Evolutionary conservation across 2,888 invertebrate species (phyloP).

Genomic region (Tanytarsus gracilentus): DNA sequence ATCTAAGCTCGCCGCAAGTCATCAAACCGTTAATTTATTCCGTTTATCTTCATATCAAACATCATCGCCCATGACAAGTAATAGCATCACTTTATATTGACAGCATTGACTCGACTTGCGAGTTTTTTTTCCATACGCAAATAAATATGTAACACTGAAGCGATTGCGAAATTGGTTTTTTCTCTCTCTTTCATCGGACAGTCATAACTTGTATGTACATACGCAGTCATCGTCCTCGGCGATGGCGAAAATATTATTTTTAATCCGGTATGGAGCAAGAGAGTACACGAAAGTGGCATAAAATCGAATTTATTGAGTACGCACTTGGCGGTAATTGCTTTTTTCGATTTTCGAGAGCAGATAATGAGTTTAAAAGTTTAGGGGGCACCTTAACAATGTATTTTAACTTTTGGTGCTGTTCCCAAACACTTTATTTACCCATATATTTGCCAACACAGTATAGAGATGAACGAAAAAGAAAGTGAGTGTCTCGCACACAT

Average conservation of each 20-base stretch:
- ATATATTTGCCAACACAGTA: no score
- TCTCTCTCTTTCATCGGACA: neutral
- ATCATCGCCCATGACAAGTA: no score
- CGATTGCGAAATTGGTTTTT: constrained; percentile 18
- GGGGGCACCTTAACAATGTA: no score
- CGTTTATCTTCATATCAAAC: no score
- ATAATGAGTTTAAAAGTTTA: no score
- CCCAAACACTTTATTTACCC: no score
- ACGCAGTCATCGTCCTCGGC: neutral
- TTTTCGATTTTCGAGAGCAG: no score
- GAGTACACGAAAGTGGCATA: neutral
- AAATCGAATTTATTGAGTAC: neutral
- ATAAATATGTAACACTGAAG: constrained; percentile 4
- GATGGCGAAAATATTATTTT: neutral
- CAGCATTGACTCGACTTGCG: neutral
- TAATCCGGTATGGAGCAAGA: constrained; percentile 12
- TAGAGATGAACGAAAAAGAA: neutral
- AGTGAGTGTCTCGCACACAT: neutral
- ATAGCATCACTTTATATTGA: no score
- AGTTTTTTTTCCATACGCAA: neutral
- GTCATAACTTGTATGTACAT: neutral
- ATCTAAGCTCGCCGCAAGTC: no score
- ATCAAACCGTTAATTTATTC: no score
- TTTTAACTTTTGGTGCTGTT: no score
- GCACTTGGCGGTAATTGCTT: neutral